Percentiles rank a stretch among this genome's conserved stretches.
Conservation (phyloP, 2,113 vertebrate genomes). For the Lanius collurio region DNA sequence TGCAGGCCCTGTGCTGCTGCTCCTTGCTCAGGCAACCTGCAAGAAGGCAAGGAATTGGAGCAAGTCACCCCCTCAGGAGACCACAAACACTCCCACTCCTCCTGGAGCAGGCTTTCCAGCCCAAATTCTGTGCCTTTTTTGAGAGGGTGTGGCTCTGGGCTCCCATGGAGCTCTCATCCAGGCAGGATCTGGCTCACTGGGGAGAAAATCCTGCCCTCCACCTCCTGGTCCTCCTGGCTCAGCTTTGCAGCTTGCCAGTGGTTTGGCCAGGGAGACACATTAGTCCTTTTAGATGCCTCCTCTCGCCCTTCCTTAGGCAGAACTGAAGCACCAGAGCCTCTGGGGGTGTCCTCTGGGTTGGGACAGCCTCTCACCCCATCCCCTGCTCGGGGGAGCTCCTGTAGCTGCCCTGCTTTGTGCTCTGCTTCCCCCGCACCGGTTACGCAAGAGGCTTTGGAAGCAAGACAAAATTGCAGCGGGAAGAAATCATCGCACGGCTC, state of each 20-base stretch:
- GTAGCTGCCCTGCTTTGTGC: neutral
- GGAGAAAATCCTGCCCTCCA: neutral
- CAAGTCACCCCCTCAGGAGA: neutral
- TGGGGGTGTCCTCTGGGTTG: accelerated
- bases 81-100: neutral
- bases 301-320: neutral
- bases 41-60: neutral
- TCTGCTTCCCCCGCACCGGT: neutral
- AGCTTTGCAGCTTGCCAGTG: neutral
- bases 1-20: neutral
- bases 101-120: neutral
- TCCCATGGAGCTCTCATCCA: neutral
- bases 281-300: neutral
- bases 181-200: accelerated
- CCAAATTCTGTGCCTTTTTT: neutral
- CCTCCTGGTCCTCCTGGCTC: neutral
- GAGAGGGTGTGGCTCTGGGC: neutral
- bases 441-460: neutral
- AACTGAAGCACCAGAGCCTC: neutral
- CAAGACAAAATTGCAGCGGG: neutral
- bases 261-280: neutral
- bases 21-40: accelerated
- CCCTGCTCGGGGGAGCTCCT: neutral
- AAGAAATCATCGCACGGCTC: neutral
- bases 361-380: neutral